These are phyloP conservation scores for Noctua janthe DNA, from an alignment of 2,888 invertebrate species.

Conservation along the genomic window DNA sequence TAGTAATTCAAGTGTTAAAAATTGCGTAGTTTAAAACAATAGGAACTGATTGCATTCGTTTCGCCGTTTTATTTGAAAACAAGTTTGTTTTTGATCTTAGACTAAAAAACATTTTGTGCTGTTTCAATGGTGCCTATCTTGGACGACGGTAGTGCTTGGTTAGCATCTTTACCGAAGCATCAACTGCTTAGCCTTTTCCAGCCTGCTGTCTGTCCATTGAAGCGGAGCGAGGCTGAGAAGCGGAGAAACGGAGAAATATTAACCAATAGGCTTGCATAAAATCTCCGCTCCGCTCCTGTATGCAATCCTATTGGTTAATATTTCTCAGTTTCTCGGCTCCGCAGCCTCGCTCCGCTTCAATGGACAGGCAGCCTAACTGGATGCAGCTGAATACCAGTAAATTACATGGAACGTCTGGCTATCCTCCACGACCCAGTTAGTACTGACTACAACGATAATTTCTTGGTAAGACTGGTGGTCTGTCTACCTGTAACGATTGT, in stretches of 20 bases:
- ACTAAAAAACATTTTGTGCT: not conserved
- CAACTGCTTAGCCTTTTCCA: not conserved
- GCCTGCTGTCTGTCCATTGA: not conserved
- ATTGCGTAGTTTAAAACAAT: conserved; percentile 65
- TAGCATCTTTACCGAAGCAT: not conserved
- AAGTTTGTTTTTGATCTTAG: conserved; percentile 56
- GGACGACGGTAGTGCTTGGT: not conserved
- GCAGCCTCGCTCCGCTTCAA: too few relatives aligned
- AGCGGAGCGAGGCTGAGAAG: too few relatives aligned
- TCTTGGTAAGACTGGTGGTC: not conserved
- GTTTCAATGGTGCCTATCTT: not conserved
- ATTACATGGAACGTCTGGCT: not conserved
- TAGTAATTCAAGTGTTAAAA: conserved; percentile 49
- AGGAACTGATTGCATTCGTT: conserved; percentile 67
- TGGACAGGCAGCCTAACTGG: not conserved
- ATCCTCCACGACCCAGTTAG: not conserved
- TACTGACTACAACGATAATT: not conserved
- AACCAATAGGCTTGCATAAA: too few relatives aligned
- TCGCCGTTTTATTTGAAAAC: conserved; percentile 50
- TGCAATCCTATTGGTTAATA: too few relatives aligned
- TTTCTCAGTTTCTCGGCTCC: too few relatives aligned
- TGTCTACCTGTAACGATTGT: not conserved
- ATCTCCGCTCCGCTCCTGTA: too few relatives aligned
- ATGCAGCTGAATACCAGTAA: not conserved
- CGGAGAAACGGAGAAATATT: too few relatives aligned